A percentile compares a stretch with the other conserved stretches of the same genome.
These are phyloP conservation scores for Hippocampus kuda DNA, from an alignment of 2,797 vertebrate genomes.

Conservation along the genomic window DNA sequence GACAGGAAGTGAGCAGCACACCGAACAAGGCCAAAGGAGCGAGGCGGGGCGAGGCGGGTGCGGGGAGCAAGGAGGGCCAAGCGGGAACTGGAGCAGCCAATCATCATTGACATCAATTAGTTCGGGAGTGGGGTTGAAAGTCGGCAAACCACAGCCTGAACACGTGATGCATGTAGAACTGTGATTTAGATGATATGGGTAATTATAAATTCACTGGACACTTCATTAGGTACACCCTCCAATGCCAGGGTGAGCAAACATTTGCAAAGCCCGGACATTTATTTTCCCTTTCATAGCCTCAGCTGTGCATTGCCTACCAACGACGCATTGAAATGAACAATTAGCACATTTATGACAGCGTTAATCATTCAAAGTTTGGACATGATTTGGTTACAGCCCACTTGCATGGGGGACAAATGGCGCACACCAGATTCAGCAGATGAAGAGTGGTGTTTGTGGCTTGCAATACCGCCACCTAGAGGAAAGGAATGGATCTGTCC, in stretches of 20 bases:
- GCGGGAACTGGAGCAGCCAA: slow-evolving; percentile 59
- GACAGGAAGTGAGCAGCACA: slow-evolving; percentile 31
- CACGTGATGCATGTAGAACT: background rate
- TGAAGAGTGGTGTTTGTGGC: background rate
- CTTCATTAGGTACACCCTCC: background rate
- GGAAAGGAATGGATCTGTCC: background rate
- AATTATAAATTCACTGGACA: background rate
- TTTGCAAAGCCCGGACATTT: background rate
- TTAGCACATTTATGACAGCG: no score
- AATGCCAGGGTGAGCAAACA: background rate
- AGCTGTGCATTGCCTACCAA: no score
- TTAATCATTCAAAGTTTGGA: background rate
- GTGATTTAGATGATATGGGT: background rate
- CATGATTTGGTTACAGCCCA: background rate
- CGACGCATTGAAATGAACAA: background rate
- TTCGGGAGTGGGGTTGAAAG: background rate
- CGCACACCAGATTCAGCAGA: no score
- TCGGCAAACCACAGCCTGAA: background rate
- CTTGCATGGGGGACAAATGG: background rate
- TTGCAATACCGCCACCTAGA: background rate
- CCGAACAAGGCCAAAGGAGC: slow-evolving; percentile 47
- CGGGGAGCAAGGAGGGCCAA: slow-evolving; percentile 70
- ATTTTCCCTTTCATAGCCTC: no score
- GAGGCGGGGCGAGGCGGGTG: slow-evolving; percentile 45
- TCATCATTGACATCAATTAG: slow-evolving; percentile 33